Base-by-base conservation (phyloP, 2,797 vertebrate species). In the Gymnodraco acuticeps region DNA sequence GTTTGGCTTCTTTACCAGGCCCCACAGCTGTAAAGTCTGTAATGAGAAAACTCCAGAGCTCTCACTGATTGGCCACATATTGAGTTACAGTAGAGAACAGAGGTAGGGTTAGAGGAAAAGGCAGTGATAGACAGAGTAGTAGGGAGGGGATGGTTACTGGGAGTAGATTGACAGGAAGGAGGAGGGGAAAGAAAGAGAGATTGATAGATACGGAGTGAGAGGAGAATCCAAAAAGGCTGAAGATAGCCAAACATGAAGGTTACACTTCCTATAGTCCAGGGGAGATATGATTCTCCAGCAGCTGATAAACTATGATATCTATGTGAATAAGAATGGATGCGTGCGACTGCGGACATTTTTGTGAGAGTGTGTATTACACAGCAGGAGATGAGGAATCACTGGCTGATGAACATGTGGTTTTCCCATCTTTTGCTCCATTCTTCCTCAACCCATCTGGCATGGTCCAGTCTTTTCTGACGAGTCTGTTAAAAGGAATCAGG, bases 21-120 rank as follows among this genome's bases (percentile, higher is more conserved):
- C 80, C 83, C 81, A 52, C 92, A 94, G 91, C 92, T 94, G 91
- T 84, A 78, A 90, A 89, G 83, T 75, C 83, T 84, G 83, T 88
- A 87, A 90, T 84, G 79, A 90, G 81, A 66, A 75, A 78, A 81
- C 66, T 70, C 67, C 23, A 50, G 80, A 89, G 78, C 80, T 87
- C 54, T 23, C 19, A 70, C 70, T 90, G 90, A 93, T 90, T 91
- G 89, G 81, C 81, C 51, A 33, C 78, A 52, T 88, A 89, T 92
- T 82, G 56, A 71, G 81, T 93, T 92, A 85, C 89, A 89, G 73
- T 47, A 31, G 64, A 68, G 85, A 84, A 75, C 61, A 45, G 70
- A 71, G 80, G 56, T 76, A 78, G 74, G 62, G 48, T 31, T 31
- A 9, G 73, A 61, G 70, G 63, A 70, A 52, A 61, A 75, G 63